Evolutionary conservation across 2,888 invertebrate genomes (phyloP).

Genomic region (Palloptera scutellata): DNA sequence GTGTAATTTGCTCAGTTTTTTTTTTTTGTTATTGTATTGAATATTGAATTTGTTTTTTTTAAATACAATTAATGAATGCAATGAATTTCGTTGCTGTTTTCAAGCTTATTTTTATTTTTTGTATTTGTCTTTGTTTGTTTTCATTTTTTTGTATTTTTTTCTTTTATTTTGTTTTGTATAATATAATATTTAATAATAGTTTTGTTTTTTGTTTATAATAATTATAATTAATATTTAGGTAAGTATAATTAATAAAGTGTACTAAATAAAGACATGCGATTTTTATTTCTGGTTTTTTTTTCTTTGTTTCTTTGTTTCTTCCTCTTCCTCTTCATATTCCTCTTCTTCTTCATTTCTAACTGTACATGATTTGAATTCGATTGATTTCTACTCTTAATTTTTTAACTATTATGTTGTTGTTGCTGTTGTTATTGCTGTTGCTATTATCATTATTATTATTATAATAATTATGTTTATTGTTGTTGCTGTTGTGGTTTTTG

Average conservation of each 20-base stretch:
- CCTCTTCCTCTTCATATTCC: conserved; percentile 5
- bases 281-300: conserved; percentile 16
- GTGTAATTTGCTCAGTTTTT: no score
- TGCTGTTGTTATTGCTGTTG: conserved; percentile 36
- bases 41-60: conserved; percentile 29
- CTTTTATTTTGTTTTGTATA: conserved; percentile 29
- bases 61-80: no score
- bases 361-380: conserved; percentile 60
- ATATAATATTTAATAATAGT: not conserved
- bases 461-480: conserved; percentile 32
- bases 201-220: not conserved
- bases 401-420: conserved; percentile 51
- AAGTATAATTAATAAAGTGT: not conserved
- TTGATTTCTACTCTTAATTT: conserved; percentile 59
- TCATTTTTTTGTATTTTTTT: conserved; percentile 27
- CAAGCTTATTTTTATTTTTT: conserved; percentile 11
- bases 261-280: conserved; percentile 7
- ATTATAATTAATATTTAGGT: no score
- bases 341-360: conserved; percentile 42
- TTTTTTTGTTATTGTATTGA: conserved; percentile 15
- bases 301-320: conserved; percentile 16
- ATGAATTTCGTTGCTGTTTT: no score
- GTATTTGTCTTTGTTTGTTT: conserved; percentile 23
- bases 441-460: conserved; percentile 32
- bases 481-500: conserved; percentile 24